phyloP scores from a whole-genome alignment of 2,888 invertebrate species.

The Harpalus rufipes region DNA sequence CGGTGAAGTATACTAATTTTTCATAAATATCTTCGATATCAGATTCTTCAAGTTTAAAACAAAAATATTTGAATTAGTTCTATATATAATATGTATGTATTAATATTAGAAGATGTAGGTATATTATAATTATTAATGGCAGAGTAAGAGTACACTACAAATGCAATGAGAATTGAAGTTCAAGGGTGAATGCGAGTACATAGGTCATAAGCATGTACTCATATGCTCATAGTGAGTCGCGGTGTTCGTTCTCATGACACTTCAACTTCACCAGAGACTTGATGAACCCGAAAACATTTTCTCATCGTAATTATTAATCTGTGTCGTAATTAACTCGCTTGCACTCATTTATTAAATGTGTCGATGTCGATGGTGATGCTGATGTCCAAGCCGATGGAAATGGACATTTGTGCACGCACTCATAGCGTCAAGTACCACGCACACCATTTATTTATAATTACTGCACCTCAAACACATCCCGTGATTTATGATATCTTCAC shows the following conservation, averaged over 20 bases:
- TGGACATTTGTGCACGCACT: conserved; percentile 30
- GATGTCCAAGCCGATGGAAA: conserved; percentile 10
- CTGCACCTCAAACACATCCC: conserved; percentile 8
- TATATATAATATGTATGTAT: no score
- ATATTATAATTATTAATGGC: no score
- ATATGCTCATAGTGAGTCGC: neutral
- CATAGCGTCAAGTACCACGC: neutral
- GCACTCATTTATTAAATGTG: conserved; percentile 74
- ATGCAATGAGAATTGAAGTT: conserved; percentile 57
- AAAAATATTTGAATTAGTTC: no score
- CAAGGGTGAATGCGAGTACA: conserved; percentile 69
- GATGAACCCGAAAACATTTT: conserved; percentile 72
- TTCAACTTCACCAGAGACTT: conserved; percentile 73
- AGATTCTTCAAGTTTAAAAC: no score
- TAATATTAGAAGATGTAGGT: no score
- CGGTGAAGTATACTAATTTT: no score
- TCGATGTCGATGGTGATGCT: conserved; percentile 63
- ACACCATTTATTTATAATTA: conserved; percentile 28
- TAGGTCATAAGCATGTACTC: conserved; percentile 16
- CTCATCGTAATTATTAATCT: conserved; percentile 73
- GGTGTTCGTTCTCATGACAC: conserved; percentile 72
- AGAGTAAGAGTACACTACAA: neutral
- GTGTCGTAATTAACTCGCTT: conserved; percentile 74
- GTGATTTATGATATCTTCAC: conserved; percentile 35
- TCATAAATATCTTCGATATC: no score